Conservation (phyloP, 2,888 invertebrate species). For the Mythimna pallens region DNA sequence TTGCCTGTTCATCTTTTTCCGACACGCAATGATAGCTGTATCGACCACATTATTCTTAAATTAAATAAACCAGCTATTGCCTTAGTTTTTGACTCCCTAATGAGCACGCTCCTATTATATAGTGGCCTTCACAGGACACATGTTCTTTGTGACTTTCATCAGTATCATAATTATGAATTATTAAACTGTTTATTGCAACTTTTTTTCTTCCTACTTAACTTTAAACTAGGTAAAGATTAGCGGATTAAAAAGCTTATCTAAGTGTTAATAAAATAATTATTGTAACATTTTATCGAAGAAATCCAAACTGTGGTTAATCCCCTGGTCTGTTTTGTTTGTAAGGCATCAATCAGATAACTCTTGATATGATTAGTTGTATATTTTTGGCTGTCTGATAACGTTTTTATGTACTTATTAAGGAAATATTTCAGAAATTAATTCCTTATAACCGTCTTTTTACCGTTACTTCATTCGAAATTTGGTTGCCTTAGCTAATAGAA, state of each 20-base stretch:
- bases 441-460: too few species aligned
- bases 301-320: conserved; percentile 11
- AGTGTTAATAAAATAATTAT: conserved; percentile 27
- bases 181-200: conserved; percentile 4
- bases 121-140: too few species aligned
- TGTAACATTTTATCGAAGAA: conserved; percentile 22
- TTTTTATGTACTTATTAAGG: conserved; percentile 12
- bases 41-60: too few species aligned
- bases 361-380: conserved; percentile 19
- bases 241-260: conserved; percentile 32
- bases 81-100: too few species aligned
- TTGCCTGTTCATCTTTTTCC: too few species aligned
- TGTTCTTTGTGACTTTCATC: not conserved
- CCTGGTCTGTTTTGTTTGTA: conserved; percentile 26
- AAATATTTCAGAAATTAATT: not conserved
- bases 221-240: conserved; percentile 22
- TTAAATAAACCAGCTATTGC: too few species aligned
- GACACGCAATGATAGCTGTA: too few species aligned
- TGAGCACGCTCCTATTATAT: too few species aligned
- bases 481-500: not conserved
- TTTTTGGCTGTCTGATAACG: conserved; percentile 7
- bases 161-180: not conserved
- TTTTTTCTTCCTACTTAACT: not conserved
- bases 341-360: conserved; percentile 25
- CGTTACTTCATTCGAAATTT: too few species aligned